These are phyloP conservation scores for Armadillidium nasatum DNA, from an alignment of 1,140 invertebrate genomes.

Conservation along the genomic window DNA sequence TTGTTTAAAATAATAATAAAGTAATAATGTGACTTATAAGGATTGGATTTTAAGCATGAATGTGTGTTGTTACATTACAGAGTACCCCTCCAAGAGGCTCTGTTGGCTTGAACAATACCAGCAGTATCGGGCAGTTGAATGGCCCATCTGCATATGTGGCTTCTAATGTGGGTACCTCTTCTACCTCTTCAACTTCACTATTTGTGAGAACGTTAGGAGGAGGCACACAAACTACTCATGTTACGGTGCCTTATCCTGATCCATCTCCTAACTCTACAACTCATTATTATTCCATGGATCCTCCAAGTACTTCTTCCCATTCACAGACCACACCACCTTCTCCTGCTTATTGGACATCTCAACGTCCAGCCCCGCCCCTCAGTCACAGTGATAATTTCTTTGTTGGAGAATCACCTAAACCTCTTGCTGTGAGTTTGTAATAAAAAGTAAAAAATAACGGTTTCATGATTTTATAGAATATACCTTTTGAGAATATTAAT, in stretches of 20 bases:
- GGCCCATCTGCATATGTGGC: neutral
- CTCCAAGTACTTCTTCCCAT: neutral
- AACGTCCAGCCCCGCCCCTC: constrained; percentile 33
- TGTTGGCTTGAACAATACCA: constrained; percentile 30
- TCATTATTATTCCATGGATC: constrained; percentile 32
- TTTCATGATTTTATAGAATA: no score
- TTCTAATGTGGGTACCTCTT: constrained; percentile 33
- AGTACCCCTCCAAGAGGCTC: constrained; percentile 37
- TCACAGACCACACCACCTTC: neutral
- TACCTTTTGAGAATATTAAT: no score
- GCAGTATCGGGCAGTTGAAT: constrained; percentile 26
- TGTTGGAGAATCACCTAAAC: constrained; percentile 40
- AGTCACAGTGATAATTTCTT: constrained; percentile 44
- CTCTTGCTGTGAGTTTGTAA: constrained; percentile 42
- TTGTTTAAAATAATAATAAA: no score
- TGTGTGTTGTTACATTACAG: constrained; percentile 36
- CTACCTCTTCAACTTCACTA: constrained; percentile 37
- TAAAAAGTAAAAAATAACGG: no score
- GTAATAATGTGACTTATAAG: neutral
- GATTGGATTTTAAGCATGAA: constrained; percentile 33
- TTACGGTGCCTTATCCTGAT: constrained; percentile 31
- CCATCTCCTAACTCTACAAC: constrained; percentile 35
- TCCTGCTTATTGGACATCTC: constrained; percentile 17
- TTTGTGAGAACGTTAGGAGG: constrained; percentile 39
- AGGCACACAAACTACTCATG: constrained; percentile 30